phyloP scores from a whole-genome alignment of 2,797 vertebrate species.

The Lacerta viridis region DNA sequence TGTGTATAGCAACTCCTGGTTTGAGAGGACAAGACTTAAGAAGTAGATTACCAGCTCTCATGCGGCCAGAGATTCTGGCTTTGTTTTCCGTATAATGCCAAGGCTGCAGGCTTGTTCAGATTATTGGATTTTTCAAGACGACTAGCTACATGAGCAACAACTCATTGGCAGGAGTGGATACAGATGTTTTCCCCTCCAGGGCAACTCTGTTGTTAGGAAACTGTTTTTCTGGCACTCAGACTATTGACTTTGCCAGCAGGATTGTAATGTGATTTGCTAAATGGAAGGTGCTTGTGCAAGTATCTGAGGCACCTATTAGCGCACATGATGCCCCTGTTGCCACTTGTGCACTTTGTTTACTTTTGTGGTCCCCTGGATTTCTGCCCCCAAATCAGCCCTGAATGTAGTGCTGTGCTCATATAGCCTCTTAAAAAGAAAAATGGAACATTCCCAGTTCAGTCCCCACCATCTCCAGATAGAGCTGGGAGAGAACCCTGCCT shows the following conservation, averaged over 20 bases:
- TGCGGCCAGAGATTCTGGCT: background rate
- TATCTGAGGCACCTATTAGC: too few relatives aligned
- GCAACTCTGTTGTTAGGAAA: background rate
- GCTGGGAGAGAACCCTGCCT: too few relatives aligned
- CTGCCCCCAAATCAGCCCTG: too few relatives aligned
- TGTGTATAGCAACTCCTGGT: background rate
- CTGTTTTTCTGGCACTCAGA: background rate
- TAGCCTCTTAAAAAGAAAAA: background rate
- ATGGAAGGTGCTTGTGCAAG: background rate
- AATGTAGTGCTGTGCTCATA: background rate
- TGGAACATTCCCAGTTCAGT: too few relatives aligned
- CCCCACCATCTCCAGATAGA: too few relatives aligned
- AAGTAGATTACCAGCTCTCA: background rate
- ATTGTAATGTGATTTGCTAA: background rate
- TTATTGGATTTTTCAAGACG: background rate
- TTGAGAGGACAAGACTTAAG: background rate
- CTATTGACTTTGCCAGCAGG: background rate
- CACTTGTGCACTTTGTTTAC: background rate
- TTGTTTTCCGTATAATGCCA: background rate
- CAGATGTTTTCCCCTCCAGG: background rate
- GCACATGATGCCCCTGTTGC: background rate
- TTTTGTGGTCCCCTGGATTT: background rate
- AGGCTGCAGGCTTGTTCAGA: background rate
- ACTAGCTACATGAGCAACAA: background rate
- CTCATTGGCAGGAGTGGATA: background rate